Evolutionary conservation across 2,113 vertebrate species (phyloP), one percentile per base, ranked within the genome.

Genomic region (Laterallus jamaicensis): DNA sequence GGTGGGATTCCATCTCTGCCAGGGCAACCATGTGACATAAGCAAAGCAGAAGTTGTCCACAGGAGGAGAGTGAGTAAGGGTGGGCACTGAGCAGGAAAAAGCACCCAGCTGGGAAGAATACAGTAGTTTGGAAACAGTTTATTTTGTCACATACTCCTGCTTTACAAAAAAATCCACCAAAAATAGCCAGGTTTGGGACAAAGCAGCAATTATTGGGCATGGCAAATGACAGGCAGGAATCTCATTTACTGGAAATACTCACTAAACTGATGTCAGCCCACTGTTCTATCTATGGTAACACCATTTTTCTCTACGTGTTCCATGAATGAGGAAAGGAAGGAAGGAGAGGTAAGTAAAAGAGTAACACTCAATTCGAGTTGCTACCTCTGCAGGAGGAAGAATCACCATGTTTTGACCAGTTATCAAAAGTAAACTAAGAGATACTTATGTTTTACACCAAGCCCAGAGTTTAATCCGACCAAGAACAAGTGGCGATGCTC

Each of bases 221-320:
- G 25, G 31, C 10, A 70, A 40, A 62, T 24, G 22, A 42, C 12
- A 64, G 31, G 40, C 15, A 50, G 40, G 56, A 78, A 40, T 69
- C 28, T 35, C 2, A 2, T 21, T 55, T 32, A 7, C 52, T 40
- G 39, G 32, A 58, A 50, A 52, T 4, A 28, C 0, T 0, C 10
- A 11, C 19, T 73, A 26, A 59, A 4, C 11, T 64, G 11, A 39
- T 2, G n/a, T 40, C 19, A 83, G 31, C 5, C 31, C 55, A 24
- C 13, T 13, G 49, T 9, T 90, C 74, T 40, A 17, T 13, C 37
- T 29, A 14, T 9, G 22, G 44, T 20, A 56, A 39, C 18, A 29
- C 4, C 9, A 6, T 15, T 54, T 64, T 47, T 70, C 37, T 10
- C 55, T 11, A 0, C 7, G 4, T 0, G 0, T 20, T 37, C 19